phyloP scores from a whole-genome alignment of 2,797 vertebrate genomes.

The Gila robusta region DNA sequence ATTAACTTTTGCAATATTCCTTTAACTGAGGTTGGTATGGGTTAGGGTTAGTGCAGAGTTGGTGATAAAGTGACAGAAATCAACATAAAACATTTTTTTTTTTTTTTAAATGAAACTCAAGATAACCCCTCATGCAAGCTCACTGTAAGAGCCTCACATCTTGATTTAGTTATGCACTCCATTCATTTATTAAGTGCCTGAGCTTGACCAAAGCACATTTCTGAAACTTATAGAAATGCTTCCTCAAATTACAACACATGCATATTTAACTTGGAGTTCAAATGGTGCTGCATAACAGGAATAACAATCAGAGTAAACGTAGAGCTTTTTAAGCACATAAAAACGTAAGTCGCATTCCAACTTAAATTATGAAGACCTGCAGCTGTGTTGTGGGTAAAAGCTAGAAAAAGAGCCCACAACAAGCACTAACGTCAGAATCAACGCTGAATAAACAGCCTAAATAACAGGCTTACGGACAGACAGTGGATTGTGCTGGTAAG shows the following conservation, averaged over 20 bases:
- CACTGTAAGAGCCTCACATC: neutral
- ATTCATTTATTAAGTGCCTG: neutral
- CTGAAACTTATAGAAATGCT: neutral
- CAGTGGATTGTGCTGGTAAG: neutral
- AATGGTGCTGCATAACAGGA: neutral
- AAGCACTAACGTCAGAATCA: neutral
- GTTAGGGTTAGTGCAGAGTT: too few relatives aligned
- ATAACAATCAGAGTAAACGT: neutral
- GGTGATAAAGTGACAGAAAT: neutral
- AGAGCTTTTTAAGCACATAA: neutral
- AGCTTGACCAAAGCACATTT: neutral
- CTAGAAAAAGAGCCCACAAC: neutral
- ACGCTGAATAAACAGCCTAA: slow-evolving; percentile 1
- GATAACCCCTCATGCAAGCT: neutral
- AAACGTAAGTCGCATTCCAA: neutral
- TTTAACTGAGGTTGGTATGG: neutral
- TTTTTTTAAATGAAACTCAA: neutral
- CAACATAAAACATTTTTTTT: neutral
- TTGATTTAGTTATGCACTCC: neutral
- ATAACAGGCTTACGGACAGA: slow-evolving; percentile 17
- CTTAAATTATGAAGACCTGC: neutral
- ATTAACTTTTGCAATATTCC: neutral
- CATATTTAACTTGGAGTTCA: neutral
- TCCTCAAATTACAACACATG: neutral
- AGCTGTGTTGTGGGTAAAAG: neutral